Base-by-base conservation (phyloP, 64 coral and sea anemone genomes). In the Exaiptasia diaphana region DNA sequence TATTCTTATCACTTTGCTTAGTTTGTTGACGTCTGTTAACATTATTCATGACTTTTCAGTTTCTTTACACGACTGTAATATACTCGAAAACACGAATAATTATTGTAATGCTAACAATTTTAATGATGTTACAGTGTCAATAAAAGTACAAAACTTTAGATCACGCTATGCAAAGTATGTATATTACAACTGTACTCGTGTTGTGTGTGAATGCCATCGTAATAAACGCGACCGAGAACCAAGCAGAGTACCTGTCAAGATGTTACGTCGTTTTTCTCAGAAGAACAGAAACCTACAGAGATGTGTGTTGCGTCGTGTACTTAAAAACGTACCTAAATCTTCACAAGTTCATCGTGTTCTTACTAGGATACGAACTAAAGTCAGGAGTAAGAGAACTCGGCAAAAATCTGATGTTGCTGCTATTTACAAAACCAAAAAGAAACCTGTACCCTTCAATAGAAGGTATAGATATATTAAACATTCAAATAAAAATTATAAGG, bases 61-160 rank as follows among this genome's bases (percentile, higher is more conserved):
- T n/a, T n/a, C n/a, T n/a, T n/a, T n/a, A n/a, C n/a, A n/a, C n/a
- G n/a, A n/a, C n/a, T n/a, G n/a, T n/a, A n/a, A n/a, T n/a, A n/a
- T n/a, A n/a, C n/a, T n/a, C n/a, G n/a, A n/a, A n/a, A n/a, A n/a
- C n/a, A n/a, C n/a, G n/a, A n/a, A n/a, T n/a, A n/a, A n/a, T n/a
- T n/a, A n/a, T n/a, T n/a, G n/a, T n/a, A n/a, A n/a, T n/a, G n/a
- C n/a, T n/a, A n/a, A n/a, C n/a, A n/a, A n/a, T n/a, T 52, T 10
- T 65, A 39, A 67, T 67, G 27, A 68, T 82, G 24, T 22, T 82
- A 45, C 33, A 14, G 39, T 82, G 58, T 41, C 15, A 68, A 46
- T 82, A 68, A 82, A 82, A 42, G 59, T 82, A 36, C 77, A 82
- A 67, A 27, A 64, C 44, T 82, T 64, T 32, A 82, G 78, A 82